phyloP scores from a whole-genome alignment of 2,797 vertebrate species.

The Enteromius radiatus region DNA sequence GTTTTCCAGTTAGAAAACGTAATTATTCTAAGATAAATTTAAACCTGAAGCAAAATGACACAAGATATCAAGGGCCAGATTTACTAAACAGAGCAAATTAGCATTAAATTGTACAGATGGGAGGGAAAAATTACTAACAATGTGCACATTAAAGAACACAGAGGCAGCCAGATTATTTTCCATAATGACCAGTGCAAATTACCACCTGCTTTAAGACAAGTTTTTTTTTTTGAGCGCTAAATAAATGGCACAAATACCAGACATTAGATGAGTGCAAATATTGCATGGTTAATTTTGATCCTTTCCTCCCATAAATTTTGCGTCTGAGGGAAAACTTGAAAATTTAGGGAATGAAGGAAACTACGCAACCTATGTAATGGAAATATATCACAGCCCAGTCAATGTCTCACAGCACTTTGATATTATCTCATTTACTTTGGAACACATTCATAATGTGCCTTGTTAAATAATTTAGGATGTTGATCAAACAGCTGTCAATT shows the following conservation, averaged over 20 bases:
- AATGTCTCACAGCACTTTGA: slow-evolving; percentile 10
- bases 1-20: neutral
- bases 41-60: neutral
- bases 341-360: neutral
- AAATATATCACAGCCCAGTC: slow-evolving; percentile 3
- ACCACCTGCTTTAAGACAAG: too few relatives aligned
- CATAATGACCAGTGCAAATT: too few relatives aligned
- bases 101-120: too few relatives aligned
- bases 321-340: neutral
- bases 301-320: neutral
- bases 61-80: neutral
- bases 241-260: too few relatives aligned
- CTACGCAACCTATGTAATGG: neutral
- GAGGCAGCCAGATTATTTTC: too few relatives aligned
- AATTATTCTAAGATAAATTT: neutral
- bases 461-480: slow-evolving; percentile 23
- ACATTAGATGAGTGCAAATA: too few relatives aligned
- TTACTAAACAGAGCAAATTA: too few relatives aligned
- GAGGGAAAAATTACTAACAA: too few relatives aligned
- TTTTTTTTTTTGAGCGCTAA: too few relatives aligned
- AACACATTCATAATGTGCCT: neutral
- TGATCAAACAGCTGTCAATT: slow-evolving; percentile 29
- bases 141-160: too few relatives aligned
- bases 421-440: slow-evolving; percentile 19
- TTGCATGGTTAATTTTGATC: too few relatives aligned